Percentiles rank a stretch among this genome's conserved stretches.
These are phyloP conservation scores for Eupristina koningsbergeri DNA, from an alignment of 1,140 invertebrate species.

Conservation along the genomic window DNA sequence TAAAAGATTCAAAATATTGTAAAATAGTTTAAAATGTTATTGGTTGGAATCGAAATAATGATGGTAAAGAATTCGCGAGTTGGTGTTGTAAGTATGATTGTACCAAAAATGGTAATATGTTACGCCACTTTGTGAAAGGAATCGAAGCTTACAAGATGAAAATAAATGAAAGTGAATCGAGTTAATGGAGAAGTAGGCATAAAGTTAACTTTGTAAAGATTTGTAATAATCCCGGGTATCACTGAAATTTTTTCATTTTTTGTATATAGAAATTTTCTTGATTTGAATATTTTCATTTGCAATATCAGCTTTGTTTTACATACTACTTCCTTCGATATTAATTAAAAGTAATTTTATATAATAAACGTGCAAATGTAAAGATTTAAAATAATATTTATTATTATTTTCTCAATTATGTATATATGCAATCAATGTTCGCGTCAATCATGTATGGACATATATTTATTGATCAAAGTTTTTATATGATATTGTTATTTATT, in stretches of 20 bases:
- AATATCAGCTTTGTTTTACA: background rate
- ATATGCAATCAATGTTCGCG: no score
- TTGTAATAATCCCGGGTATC: constrained; percentile 7
- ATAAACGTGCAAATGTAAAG: no score
- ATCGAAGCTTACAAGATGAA: constrained; percentile 66
- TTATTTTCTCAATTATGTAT: no score
- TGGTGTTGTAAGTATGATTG: constrained; percentile 15
- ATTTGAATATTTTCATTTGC: background rate
- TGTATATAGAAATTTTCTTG: background rate
- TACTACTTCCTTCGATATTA: no score
- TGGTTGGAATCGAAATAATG: no score
- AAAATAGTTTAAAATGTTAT: background rate
- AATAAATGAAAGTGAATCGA: constrained; percentile 66
- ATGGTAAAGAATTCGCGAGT: background rate
- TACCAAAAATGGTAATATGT: background rate
- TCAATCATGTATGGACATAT: no score
- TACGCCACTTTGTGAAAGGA: constrained; percentile 6
- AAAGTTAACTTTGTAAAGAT: constrained; percentile 36
- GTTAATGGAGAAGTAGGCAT: constrained; percentile 31
- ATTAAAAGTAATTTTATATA: no score
- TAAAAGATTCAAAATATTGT: background rate
- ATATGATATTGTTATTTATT: background rate
- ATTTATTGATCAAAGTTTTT: no score
- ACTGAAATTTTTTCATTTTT: background rate
- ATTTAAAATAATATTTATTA: no score